These are phyloP conservation scores for Alaudala cheleensis DNA, from an alignment of 2,113 vertebrate genomes.

Conservation along the genomic window DNA sequence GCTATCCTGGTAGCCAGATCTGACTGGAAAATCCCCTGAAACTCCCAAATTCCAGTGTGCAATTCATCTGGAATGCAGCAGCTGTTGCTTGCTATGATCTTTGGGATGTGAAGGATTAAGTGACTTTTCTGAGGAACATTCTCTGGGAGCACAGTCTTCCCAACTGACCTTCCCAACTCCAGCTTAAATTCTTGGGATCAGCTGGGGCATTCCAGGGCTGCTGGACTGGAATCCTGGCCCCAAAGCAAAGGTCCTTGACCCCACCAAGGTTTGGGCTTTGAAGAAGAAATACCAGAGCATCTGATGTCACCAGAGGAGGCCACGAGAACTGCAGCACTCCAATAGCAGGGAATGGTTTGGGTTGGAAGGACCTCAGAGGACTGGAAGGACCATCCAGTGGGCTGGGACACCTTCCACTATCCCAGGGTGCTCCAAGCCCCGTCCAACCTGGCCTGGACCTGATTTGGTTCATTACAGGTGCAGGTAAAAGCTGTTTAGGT, in stretches of 20 bases:
- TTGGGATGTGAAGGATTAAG: neutral
- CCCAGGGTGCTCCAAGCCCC: neutral
- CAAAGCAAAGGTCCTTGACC: neutral
- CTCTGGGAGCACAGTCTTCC: neutral
- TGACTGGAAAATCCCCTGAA: neutral
- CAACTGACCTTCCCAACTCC: neutral
- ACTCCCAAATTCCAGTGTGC: neutral
- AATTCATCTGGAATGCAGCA: neutral
- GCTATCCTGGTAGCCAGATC: neutral
- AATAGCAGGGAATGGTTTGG: neutral
- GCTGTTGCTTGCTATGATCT: neutral
- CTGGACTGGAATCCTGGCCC: neutral
- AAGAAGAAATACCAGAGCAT: neutral
- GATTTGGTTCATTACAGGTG: too few species aligned
- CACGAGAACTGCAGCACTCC: accelerated
- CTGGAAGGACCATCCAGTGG: neutral
- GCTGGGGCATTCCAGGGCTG: neutral
- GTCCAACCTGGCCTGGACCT: neutral
- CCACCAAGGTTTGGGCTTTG: neutral
- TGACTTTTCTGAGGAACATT: neutral
- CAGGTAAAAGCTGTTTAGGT: neutral
- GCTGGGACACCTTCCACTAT: neutral
- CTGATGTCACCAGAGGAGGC: neutral
- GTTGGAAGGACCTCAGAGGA: neutral
- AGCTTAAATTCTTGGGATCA: neutral